Conservation (phyloP, 2,113 vertebrate genomes). For the Stegostoma tigrinum region DNA sequence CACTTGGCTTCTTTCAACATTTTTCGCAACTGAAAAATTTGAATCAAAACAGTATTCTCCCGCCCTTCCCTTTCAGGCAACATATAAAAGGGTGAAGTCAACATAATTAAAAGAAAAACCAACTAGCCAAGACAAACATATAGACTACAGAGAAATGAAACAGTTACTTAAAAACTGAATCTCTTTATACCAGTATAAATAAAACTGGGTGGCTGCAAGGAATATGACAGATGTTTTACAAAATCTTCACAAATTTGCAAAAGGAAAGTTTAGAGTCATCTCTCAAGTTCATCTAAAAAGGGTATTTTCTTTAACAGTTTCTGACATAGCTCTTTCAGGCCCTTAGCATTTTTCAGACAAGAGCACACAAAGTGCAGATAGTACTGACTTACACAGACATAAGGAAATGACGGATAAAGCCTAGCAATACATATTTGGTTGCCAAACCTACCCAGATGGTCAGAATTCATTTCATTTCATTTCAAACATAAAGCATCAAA, state of each 20-base stretch:
- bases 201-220: neutral
- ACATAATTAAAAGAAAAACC: slow-evolving; percentile 12
- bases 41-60: neutral
- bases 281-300: neutral
- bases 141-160: neutral
- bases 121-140: neutral
- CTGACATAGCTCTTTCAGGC: neutral
- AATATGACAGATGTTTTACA: neutral
- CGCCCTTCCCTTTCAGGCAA: neutral
- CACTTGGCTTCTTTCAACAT: neutral
- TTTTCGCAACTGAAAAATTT: neutral
- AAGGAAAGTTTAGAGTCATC: neutral
- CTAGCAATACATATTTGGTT: neutral
- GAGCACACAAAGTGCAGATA: neutral
- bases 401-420: neutral
- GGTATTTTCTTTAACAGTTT: neutral
- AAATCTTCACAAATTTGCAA: neutral
- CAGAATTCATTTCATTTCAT: neutral
- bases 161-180: neutral
- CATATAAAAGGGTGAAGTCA: neutral
- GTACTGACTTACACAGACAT: neutral
- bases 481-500: neutral
- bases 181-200: neutral
- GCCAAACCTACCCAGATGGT: neutral
- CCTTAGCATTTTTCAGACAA: neutral